Evolutionary conservation across 2,888 invertebrate species (phyloP).

Genomic region (Macaria liturata): DNA sequence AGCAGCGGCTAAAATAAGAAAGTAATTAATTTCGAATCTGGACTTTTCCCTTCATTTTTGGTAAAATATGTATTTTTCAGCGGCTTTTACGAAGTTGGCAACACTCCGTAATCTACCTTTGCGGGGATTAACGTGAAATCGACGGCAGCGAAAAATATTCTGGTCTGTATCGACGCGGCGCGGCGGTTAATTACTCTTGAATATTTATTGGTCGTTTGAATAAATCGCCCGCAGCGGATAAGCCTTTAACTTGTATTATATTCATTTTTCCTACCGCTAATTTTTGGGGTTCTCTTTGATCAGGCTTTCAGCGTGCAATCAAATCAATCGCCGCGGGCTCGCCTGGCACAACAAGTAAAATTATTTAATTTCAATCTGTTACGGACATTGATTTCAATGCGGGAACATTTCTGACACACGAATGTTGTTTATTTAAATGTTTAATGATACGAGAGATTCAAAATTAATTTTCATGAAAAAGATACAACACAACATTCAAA

Average conservation of each 20-base stretch:
- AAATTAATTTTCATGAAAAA: no score
- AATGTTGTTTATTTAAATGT: no score
- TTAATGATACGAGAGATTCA: no score
- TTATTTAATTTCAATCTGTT: constrained; percentile 8
- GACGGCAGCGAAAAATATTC: constrained; percentile 72
- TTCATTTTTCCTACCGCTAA: constrained; percentile 61
- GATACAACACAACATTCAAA: no score
- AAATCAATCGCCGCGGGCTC: constrained; percentile 26
- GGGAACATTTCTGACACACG: no score
- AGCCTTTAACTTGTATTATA: constrained; percentile 73
- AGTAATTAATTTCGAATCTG: constrained; percentile 44
- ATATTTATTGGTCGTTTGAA: constrained; percentile 82
- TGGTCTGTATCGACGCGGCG: constrained; percentile 56
- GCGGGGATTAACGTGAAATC: constrained; percentile 70
- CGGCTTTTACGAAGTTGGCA: constrained; percentile 59
- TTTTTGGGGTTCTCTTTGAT: constrained; percentile 49
- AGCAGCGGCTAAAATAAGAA: constrained; percentile 34
- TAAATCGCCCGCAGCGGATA: constrained; percentile 73
- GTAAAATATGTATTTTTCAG: constrained; percentile 53
- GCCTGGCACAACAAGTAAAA: constrained; percentile 6
- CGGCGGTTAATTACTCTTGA: constrained; percentile 78
- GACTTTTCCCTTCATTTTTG: constrained; percentile 45
- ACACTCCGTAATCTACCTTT: constrained; percentile 72
- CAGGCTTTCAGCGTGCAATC: constrained; percentile 27
- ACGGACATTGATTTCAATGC: neutral